Base-by-base conservation (phyloP, 2,888 invertebrate species). In the Meteorus colon region DNA sequence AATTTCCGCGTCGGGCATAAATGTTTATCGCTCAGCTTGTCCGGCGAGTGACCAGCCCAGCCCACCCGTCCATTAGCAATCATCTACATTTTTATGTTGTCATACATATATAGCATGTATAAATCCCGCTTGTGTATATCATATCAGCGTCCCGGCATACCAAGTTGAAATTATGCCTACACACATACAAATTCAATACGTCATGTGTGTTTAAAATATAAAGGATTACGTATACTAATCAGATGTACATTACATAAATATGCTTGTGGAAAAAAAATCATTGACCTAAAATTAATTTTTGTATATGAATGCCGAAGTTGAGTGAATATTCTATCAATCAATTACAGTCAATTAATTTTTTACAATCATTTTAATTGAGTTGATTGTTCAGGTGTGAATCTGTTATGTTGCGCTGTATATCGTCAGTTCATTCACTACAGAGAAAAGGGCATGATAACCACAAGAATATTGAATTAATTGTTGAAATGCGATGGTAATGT, bases 1-100 rank as follows among this genome's bases (percentile, higher is more conserved):
- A 85, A 87, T 88, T 89, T 88, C 88, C 88, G 87, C 85, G 85
- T 86, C 86, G 85, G 85, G 84, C 84, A 83, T 5, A 16, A n/a
- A n/a, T 84, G 85, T 82, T 87, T 88, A 87, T 88, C 88, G 86
- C 84, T 80, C 80, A 84, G 87, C 86, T 85, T 86, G 86, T 88
- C 87, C 87, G 81, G 85, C 81, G 82, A 29, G 31, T 81, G 82
- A 84, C 1, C 24, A 24, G 24, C 24, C 24, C 24, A 24, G 82
- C 85, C 83, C 83, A 80, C 83, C 84, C 80, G 79, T 82, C 65
- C 65, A 19, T 24, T 14, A 37, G 37, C 65, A n/a, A 37, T n/a
- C 37, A 37, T 65, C 34, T 8, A 12, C 37, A 24, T 24, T 19
- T 19, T 12, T 12, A 62, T 31, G n/a, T n/a, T 34, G 24, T 24